A percentile compares a stretch with the other conserved stretches of the same genome.
These are phyloP conservation scores for Pampusana beccarii DNA, from an alignment of 2,113 vertebrate genomes.

Conservation along the genomic window DNA sequence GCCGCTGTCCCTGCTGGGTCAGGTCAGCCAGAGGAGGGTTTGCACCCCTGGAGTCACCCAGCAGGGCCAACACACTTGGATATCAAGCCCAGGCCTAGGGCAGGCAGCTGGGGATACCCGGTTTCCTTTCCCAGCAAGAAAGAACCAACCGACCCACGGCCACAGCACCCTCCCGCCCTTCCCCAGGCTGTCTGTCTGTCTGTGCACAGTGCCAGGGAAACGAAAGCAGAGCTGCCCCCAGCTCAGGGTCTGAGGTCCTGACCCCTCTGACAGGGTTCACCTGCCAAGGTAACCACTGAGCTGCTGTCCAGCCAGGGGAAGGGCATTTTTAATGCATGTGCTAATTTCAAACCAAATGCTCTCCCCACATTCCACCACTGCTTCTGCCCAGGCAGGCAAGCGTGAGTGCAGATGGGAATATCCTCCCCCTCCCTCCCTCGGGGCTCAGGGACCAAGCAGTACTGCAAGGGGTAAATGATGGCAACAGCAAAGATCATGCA, in stretches of 20 bases:
- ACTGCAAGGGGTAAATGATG: too few relatives aligned
- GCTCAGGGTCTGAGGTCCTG: background rate
- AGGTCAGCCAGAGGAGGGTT: background rate
- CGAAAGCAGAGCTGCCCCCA: background rate
- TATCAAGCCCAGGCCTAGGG: background rate
- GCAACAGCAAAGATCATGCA: background rate
- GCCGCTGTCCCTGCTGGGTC: background rate
- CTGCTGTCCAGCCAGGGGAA: background rate
- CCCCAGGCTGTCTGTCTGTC: background rate
- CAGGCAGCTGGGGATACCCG: background rate
- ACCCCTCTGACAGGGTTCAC: background rate
- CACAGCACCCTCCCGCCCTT: background rate
- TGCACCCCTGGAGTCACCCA: accelerated
- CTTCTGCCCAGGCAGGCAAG: background rate
- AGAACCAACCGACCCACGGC: accelerated
- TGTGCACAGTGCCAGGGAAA: accelerated
- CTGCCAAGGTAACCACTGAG: background rate
- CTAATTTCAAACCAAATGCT: background rate
- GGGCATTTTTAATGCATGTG: background rate
- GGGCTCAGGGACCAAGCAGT: background rate
- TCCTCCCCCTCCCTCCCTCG: background rate
- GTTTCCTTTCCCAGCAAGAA: background rate
- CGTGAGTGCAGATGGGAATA: background rate
- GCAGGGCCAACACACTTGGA: background rate
- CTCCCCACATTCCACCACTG: background rate